Conservation (phyloP, 1,140 invertebrate genomes). For the Drosophila melanogaster region Release_6_plus_ISO1_MT NT_033777.3:23795501-23796000, state of each 20-base stretch:
- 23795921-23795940: constrained; percentile 41
- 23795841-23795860: constrained; percentile 65
- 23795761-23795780: constrained; percentile 18
- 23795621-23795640: constrained; percentile 62
- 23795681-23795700: constrained; percentile 35
- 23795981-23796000: constrained; percentile 54
- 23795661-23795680: constrained; percentile 18
- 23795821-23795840: constrained; percentile 39
- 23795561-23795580: not conserved
- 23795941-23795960: constrained; percentile 33
- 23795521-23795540: not conserved
- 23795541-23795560: not conserved
- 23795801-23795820: constrained; percentile 49
- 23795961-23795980: constrained; percentile 27
- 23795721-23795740: constrained; percentile 62
- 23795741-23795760: constrained; percentile 37
- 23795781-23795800: not conserved
- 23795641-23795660: constrained; percentile 66
- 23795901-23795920: constrained; percentile 30
- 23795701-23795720: constrained; percentile 52
- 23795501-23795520: not conserved
- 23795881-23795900: constrained; percentile 29
- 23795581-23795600: not conserved
- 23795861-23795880: constrained; percentile 20
- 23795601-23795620: not conserved